phyloP scores from a whole-genome alignment of 1,140 invertebrate species.

The Rhyzopertha dominica region DNA sequence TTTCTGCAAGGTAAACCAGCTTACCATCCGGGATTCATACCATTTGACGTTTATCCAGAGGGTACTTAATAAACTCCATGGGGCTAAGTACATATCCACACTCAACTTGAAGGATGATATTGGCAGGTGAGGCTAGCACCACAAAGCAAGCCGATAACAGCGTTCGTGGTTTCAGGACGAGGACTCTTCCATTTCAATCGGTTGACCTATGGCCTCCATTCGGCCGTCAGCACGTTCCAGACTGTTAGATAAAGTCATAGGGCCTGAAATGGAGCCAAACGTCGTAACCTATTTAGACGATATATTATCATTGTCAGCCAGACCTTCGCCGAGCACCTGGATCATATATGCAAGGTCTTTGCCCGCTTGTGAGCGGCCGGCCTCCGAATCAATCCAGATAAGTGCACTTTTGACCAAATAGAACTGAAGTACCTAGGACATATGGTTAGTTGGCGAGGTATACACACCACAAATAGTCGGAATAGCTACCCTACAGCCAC shows the following conservation, averaged over 20 bases:
- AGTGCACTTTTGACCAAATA: slow-evolving; percentile 24
- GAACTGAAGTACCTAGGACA: slow-evolving; percentile 23
- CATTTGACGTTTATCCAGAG: no score
- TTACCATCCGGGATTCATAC: no score
- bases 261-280: slow-evolving; percentile 37
- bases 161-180: no score
- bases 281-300: slow-evolving; percentile 33
- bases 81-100: no score
- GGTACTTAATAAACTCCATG: no score
- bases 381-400: slow-evolving; percentile 18
- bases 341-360: slow-evolving; percentile 40
- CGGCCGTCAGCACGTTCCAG: no score
- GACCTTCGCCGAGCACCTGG: slow-evolving; percentile 30
- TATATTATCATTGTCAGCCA: slow-evolving; percentile 16
- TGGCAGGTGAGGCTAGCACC: no score
- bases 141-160: no score
- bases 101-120: no score
- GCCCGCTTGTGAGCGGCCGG: slow-evolving; percentile 24
- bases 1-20: slow-evolving; percentile 2
- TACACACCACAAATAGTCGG: not conserved
- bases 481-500: no score
- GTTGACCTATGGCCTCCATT: no score
- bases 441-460: not conserved
- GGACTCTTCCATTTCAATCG: no score
- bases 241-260: slow-evolving; percentile 23